A percentile compares a stretch with the other conserved stretches of the same genome.
phyloP scores from a whole-genome alignment of 2,113 vertebrate genomes.

The Antechinus flavipes region DNA sequence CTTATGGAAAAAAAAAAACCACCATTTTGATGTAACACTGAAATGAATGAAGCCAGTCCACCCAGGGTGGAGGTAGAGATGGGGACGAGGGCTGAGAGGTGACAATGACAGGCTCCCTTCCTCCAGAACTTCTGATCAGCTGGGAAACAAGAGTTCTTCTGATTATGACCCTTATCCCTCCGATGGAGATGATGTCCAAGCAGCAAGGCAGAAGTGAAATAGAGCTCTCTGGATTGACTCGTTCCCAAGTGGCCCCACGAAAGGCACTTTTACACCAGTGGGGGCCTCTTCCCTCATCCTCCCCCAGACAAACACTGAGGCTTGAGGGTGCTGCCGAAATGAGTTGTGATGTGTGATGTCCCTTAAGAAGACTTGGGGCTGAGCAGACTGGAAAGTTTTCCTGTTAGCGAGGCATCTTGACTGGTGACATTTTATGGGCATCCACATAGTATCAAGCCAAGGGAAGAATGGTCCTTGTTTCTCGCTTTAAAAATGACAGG shows the following conservation, averaged over 20 bases:
- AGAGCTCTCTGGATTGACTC: neutral
- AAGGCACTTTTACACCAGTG: neutral
- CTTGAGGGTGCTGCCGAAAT: constrained; percentile 47
- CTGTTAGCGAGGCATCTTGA: constrained; percentile 68
- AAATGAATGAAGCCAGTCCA: constrained; percentile 13
- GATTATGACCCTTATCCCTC: neutral
- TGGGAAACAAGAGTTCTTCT: neutral
- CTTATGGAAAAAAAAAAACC: constrained; percentile 39
- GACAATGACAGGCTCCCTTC: constrained; percentile 10
- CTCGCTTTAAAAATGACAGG: constrained; percentile 76
- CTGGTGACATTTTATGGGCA: constrained; percentile 74
- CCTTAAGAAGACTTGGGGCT: constrained; percentile 61
- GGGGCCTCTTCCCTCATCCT: neutral
- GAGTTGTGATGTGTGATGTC: constrained; percentile 54
- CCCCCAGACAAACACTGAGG: constrained; percentile 2
- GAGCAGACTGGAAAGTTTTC: constrained; percentile 72
- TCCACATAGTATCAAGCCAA: constrained; percentile 76
- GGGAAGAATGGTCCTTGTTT: constrained; percentile 76
- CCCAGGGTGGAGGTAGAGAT: neutral
- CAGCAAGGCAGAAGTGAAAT: neutral
- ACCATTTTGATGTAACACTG: constrained; percentile 42
- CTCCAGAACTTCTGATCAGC: neutral
- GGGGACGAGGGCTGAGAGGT: neutral
- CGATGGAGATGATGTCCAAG: neutral
- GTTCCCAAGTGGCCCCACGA: constrained; percentile 27